Evolutionary conservation across 1,140 invertebrate species (phyloP), one percentile per base, ranked within the genome.

Genomic region (Calosoma granatense): DNA sequence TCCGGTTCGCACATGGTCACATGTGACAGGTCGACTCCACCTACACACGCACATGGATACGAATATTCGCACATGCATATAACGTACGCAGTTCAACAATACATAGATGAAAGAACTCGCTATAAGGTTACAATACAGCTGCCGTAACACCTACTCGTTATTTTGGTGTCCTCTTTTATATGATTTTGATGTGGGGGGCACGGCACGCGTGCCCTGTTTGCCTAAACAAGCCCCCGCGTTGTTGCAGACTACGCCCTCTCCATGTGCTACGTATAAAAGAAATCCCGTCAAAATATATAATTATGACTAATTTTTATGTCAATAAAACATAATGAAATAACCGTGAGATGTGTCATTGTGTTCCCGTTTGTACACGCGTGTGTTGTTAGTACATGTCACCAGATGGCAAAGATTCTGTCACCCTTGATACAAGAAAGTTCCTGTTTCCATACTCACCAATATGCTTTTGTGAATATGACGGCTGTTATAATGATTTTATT

Each of bases 221-320:
- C 26, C 26, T 14, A 30, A 30, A 30, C 26, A 30, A 6, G 26
- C 41, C 41, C 41, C 41, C n/a, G 26, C 14, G 26, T 30, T 14
- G 26, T 14, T 4, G 4, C 14, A 6, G 26, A 6, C 6, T 4
- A 30, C 26, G 26, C 26, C 26, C 26, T 6, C 41, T 9, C 6
- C 41, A 47, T 47, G 26, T 30, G 26, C 26, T 14, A 9, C 6
- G 17, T 4, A 47, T 47, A 47, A 47, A 47, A 47, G 41, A 47
- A 47, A 47, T 47, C 9, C 15, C 9, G 15, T 4, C 41, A 47
- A 47, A 47, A 47, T 47, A 47, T 47, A 17, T 47, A 47, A 47
- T 47, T 47, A 47, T 47, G 41, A 47, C 41, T 47, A 47, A 47
- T 47, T 47, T 47, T 47, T 47, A 17, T 47, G 41, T 47, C 41